Evolutionary conservation across 2,113 vertebrate species (phyloP), one percentile per base, ranked within the genome.

Genomic region (Columba livia): DNA sequence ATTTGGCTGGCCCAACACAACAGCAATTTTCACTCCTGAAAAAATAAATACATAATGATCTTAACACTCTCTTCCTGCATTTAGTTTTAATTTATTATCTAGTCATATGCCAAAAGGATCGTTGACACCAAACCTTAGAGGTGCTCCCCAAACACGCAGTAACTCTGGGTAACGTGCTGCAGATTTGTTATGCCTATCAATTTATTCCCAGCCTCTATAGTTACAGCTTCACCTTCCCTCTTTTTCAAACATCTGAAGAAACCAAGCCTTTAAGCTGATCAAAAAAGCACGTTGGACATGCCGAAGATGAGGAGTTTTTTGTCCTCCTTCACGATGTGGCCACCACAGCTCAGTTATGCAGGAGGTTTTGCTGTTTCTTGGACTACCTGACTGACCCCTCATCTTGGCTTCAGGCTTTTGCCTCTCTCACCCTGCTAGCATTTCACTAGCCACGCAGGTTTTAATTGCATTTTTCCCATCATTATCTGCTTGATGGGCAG

Each of bases 271-370:
- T 23, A 82, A 77, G n/a, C 70, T 26, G 3, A 70, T 32, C 69
- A 34, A 53, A 74, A 73, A 96, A 79, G 40, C 3, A 2, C 0
- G 0, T 2, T 13, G 2, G 51, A 78, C 16, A 51, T 60, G 28
- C 26, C 2, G 3, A 86, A 79, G 38, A 56, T 11, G 36, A 85
- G 7, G 29, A 48, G 9, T 6, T 34, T 81, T 81, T 86, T 60
- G 21, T 67, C 74, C 47, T 77, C 0, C 0, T 32, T 74, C 26
- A 58, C 17, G 64, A 16, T 0, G 1, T 53, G 53, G n/a, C 20
- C 31, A 29, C 24, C 15, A 65, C 1, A 0, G 2, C 18, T 60
- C 7, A 51, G 9, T n/a, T 65, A 50, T 17, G 6, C 56, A 78
- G 50, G 40, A 85, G 12, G 13, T 47, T 70, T 78, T 80, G 28